Base-by-base conservation (phyloP, 1,140 invertebrate genomes). In the Ceratina japonica region DNA sequence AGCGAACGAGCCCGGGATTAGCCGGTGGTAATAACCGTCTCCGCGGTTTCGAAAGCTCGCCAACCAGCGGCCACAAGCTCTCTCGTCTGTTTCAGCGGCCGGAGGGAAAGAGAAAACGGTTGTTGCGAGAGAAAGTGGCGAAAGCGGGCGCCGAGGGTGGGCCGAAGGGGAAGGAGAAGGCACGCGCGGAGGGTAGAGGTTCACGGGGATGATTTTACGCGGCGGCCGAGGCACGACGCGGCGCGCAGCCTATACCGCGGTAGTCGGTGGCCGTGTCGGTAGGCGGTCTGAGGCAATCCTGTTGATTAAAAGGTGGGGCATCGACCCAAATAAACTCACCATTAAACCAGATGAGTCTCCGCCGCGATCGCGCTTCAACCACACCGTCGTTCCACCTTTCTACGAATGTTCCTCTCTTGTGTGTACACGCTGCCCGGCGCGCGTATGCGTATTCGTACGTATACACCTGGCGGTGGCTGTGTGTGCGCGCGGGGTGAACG, bases 221-320 rank as follows among this genome's bases (percentile, higher is more conserved):
- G 85, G 77, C 16, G 16, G 54, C 77, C 71, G 62, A 72, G 83
- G 64, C 79, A 83, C 78, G 77, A 54, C 12, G 52, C 52, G 52
- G 12, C 12, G 12, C 12, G 61, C 81, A 62, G 85, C 84, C 83
- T 85, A 86, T 78, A 81, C 83, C 72, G 72, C 66, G 72, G 75
- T 74, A 74, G 80, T 78, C 77, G 80, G 77, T 83, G 81, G 81
- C 84, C 81, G 85, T 85, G 85, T 83, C 78, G 86, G 81, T 83
- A 81, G 84, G 80, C 83, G 87, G 83, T 82, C 83, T 83, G 80
- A 81, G 87, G 80, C 87, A 86, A 87, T 88, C 83, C 84, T 87
- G 82, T 86, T 88, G 87, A 88, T 88, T 88, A 86, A 88, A 88
- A 88, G 87, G 85, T 88, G 86, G 86, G 86, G 86, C 87, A 87